Evolutionary conservation across 1,140 invertebrate genomes (phyloP), one percentile per base, ranked within the genome.

Genomic region (Spodoptera frugiperda): DNA sequence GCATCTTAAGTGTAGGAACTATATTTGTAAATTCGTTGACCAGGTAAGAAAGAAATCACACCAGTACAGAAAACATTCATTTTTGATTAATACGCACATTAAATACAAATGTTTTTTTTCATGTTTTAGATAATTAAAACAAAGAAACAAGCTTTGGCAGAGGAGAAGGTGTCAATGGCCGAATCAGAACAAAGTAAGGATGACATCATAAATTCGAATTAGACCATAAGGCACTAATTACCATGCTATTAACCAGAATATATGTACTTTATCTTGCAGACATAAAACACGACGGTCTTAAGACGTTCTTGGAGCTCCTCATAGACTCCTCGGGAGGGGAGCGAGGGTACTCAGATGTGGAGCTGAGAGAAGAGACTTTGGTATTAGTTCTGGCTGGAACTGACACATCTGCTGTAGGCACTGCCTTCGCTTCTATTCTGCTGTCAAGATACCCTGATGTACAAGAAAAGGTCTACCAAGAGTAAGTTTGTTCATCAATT

Each of bases 381-480:
- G 82, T 85, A 2, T 19, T 90, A 3, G 49, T 84, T 0, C 4
- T 85, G 1, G 87, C 88, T 6, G 87, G 86, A 8, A 83, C 83
- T 14, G 88, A 89, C 25, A 87, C 87, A 0, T 82, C 84, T 4
- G 80, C 87, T 0, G 82, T 84, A 0, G 86, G 76, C 0, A 39
- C 76, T 1, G 80, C 81, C 1, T 86, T 87, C 21, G 61, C 73
- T 0, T n/a, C 76, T 0, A 25, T 83, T 9, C 48, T 90, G 80
- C 55, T 90, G 14, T 70, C 86, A 2, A 78, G 82, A 48, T 49
- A 90, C 19, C 79, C 77, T 1, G 79, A 84, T 8, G 80, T 89
- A 14, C 88, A 90, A 49, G 76, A 84, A 1, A 85, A 82, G 55
- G 74, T 84, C 48, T 84, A 85, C 53, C 12, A 81, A 44, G 88